Evolutionary conservation across 2,888 invertebrate genomes (phyloP).

Genomic region (Nomada lathburiana): DNA sequence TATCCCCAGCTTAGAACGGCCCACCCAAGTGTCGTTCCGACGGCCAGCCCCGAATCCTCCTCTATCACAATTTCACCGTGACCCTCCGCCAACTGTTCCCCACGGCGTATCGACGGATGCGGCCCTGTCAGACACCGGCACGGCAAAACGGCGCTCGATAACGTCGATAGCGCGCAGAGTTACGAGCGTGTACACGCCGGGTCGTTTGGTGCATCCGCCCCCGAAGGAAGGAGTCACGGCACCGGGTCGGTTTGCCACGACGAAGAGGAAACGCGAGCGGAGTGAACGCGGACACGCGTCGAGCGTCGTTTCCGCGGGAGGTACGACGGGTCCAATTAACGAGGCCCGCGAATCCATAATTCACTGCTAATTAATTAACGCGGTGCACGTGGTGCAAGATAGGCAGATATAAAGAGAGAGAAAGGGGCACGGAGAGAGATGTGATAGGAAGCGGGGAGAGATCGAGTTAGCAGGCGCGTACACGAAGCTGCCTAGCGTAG

Average conservation of each 20-base stretch:
- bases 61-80: not conserved
- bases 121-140: constrained; percentile 38
- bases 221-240: constrained; percentile 61
- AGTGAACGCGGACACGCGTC: constrained; percentile 51
- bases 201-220: constrained; percentile 58
- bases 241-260: constrained; percentile 37
- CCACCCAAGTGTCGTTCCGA: not conserved
- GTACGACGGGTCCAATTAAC: constrained; percentile 75
- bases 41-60: not conserved
- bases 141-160: constrained; percentile 54
- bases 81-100: not conserved
- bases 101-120: constrained; percentile 21
- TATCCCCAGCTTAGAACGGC: not conserved
- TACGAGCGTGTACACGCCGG: constrained; percentile 45
- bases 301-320: constrained; percentile 56
- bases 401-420: not conserved
- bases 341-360: constrained; percentile 76
- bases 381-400: constrained; percentile 26
- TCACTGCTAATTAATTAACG: constrained; percentile 79
- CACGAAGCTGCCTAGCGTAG: not conserved
- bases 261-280: constrained; percentile 34
- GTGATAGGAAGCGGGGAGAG: not conserved
- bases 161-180: constrained; percentile 56
- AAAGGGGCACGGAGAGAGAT: not conserved
- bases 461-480: not conserved